Conservation (phyloP, 2,888 invertebrate species). For the Chouioia cunea region DNA sequence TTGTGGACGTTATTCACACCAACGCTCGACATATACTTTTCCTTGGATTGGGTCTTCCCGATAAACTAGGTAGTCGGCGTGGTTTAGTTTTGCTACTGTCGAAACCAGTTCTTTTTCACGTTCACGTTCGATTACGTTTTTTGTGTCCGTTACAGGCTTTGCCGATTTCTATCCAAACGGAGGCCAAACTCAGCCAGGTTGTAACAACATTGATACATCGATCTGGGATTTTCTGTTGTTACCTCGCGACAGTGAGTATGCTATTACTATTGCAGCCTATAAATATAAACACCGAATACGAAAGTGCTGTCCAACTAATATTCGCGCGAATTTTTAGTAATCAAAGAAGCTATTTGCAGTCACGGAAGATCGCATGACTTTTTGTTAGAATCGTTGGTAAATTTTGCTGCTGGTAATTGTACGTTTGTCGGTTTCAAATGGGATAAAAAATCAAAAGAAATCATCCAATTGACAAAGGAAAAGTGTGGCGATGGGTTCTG, state of each 20-base stretch:
- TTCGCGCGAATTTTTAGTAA: conserved; percentile 61
- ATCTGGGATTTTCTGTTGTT: conserved; percentile 59
- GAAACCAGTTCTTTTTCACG: not conserved
- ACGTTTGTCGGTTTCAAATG: conserved; percentile 72
- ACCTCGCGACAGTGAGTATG: conserved; percentile 38
- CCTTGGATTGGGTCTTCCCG: conserved; percentile 74
- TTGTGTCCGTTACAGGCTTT: conserved; percentile 68
- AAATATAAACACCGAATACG: conserved; percentile 49
- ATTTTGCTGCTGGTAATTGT: conserved; percentile 67
- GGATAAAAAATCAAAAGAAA: conserved; percentile 71
- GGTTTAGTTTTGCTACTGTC: not conserved
- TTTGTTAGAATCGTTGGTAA: conserved; percentile 72
- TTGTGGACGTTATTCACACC: conserved; percentile 76
- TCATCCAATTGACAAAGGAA: conserved; percentile 66
- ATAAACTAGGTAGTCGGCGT: conserved; percentile 72
- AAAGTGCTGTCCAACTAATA: not conserved
- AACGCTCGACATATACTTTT: conserved; percentile 71
- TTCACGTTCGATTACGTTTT: conserved; percentile 1
- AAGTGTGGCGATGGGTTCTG: conserved; percentile 61
- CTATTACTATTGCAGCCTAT: conserved; percentile 50
- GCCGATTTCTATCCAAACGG: conserved; percentile 80
- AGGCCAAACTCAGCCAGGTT: conserved; percentile 77
- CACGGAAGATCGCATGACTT: conserved; percentile 74
- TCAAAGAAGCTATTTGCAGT: conserved; percentile 74
- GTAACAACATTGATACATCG: conserved; percentile 59